Evolutionary conservation across 2,888 invertebrate genomes (phyloP).

Genomic region (Gnatocerus cornutus): DNA sequence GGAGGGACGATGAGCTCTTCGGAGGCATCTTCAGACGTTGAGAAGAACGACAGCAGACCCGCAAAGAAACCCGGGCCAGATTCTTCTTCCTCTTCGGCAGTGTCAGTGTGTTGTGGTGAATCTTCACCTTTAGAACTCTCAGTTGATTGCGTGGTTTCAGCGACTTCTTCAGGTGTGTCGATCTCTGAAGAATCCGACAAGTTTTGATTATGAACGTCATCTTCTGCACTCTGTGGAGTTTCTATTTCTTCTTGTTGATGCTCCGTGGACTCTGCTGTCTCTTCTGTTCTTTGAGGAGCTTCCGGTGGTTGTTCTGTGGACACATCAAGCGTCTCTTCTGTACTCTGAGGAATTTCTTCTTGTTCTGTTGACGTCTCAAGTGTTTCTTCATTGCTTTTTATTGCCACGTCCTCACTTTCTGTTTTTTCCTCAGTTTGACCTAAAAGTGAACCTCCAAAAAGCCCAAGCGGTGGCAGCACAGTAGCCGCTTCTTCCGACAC

Average conservation of each 20-base stretch:
- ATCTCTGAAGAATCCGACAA: not conserved
- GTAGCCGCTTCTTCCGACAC: slow-evolving; percentile 4
- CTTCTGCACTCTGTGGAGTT: no score
- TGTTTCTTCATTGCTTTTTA: not conserved
- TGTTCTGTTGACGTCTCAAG: not conserved
- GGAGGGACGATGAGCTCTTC: not conserved
- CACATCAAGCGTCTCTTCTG: no score
- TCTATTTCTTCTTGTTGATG: no score
- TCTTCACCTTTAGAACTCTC: no score
- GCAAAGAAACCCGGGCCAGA: slow-evolving; percentile 5
- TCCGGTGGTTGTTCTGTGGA: no score
- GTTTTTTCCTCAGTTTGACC: not conserved
- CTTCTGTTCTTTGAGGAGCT: no score
- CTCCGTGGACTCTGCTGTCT: no score
- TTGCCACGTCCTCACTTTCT: not conserved
- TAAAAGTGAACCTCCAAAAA: slow-evolving; percentile 10
- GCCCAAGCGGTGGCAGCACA: slow-evolving; percentile 29
- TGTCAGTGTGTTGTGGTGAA: no score
- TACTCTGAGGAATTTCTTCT: no score
- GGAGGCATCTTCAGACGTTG: not conserved
- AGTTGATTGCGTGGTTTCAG: no score
- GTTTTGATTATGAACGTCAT: no score
- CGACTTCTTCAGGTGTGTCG: not conserved
- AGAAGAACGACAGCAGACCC: slow-evolving; percentile 5
- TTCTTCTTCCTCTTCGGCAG: not conserved